Evolutionary conservation across 92 coral and sea anemone species (phyloP), one percentile per base, ranked within the genome.

Genomic region (Porites divaricata): DNA sequence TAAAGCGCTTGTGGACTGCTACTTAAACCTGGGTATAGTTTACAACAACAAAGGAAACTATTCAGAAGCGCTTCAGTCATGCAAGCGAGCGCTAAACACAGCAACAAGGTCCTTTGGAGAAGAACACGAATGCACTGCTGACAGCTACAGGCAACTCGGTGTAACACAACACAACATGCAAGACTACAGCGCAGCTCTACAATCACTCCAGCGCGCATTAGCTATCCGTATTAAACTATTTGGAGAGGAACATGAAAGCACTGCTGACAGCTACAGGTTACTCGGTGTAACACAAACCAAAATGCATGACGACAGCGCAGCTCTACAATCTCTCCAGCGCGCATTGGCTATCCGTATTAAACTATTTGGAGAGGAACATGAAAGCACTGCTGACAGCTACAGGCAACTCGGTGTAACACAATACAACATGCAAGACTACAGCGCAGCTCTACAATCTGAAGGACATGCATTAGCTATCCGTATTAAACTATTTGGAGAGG

Each of bases 321-420:
- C 45, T 35, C 45, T 35, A 35, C 45, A 4, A 4, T 35, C 45
- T 35, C 0, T 3, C 6, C 6, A 4, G 57, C 51, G 23, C 2
- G 85, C 59, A 17, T 35, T 81, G 28, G 77, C 69, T 16, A 58
- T 81, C 20, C 45, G 85, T 6, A n/a, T 49, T 25, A 19, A 79
- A 66, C 28, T 79, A 4, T 41, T 26, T 75, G 63, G 63, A 53
- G 66, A 53, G 53, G 48, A 78, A 63, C 83, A 78, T 23, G 19
- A 14, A 78, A 26, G 21, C 48, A 78, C 83, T 11, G 83, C 83
- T 26, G 35, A 57, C 51, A n/a, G 45, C 22, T 78, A 78, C 83
- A 1, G 12, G 13, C 1, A 10, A 22, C 68, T 63, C 20, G 83
- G 75, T 21, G 74, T 62, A 1, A 56, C 63, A 79, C 83, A 79